Evolutionary conservation across 2,888 invertebrate genomes (phyloP).

Genomic region (Abscondita cerata): DNA sequence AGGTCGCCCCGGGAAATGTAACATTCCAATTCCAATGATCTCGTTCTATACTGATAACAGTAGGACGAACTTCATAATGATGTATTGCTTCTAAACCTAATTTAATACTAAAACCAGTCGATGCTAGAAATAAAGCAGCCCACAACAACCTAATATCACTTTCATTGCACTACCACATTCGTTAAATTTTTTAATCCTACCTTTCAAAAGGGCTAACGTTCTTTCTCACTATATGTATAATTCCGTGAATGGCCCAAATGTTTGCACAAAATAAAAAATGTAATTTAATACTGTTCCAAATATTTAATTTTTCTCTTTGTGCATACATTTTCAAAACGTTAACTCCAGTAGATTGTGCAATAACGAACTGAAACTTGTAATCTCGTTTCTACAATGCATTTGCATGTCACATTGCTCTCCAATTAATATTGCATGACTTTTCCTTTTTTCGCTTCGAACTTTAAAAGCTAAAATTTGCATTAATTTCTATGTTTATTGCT

Average conservation of each 20-base stretch:
- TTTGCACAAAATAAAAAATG: constrained; percentile 42
- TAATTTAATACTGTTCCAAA: constrained; percentile 13
- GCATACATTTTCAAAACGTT: constrained; percentile 14
- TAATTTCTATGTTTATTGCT: constrained; percentile 33
- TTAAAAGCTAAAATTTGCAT: constrained; percentile 27
- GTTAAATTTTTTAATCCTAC: constrained; percentile 37
- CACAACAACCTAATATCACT: constrained; percentile 45
- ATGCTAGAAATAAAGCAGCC: constrained; percentile 41
- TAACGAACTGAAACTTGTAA: constrained; percentile 20
- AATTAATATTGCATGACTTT: constrained; percentile 29
- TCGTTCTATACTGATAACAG: constrained; percentile 47
- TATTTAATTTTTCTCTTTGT: constrained; percentile 11
- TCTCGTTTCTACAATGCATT: constrained; percentile 24
- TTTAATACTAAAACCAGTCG: constrained; percentile 37
- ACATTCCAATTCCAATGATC: constrained; percentile 47
- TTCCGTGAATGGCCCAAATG: constrained; percentile 50
- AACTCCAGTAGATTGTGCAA: constrained; percentile 13
- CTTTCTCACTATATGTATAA: constrained; percentile 46
- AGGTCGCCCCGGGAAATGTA: constrained; percentile 49
- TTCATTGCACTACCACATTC: not conserved
- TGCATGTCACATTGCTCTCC: constrained; percentile 29
- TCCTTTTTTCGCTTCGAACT: constrained; percentile 19
- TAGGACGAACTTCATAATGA: constrained; percentile 48
- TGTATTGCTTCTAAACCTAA: constrained; percentile 45
- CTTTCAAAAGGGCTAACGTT: constrained; percentile 47